phyloP scores from a whole-genome alignment of 1,140 invertebrate genomes.

The Trichomalopsis sarcophagae region DNA sequence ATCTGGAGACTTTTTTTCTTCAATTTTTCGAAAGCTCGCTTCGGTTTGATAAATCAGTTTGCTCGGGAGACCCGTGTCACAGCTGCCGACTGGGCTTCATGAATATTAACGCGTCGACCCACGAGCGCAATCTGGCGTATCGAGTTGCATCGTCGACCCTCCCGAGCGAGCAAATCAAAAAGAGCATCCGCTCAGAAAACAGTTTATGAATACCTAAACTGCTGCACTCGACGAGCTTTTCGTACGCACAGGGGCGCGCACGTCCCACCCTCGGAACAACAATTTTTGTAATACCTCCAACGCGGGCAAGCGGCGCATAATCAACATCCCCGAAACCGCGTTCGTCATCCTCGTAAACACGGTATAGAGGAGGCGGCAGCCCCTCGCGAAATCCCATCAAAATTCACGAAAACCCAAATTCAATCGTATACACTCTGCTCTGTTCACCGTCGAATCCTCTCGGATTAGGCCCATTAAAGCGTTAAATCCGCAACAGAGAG shows the following conservation, averaged over 20 bases:
- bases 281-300: not conserved
- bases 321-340: not conserved
- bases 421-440: not conserved
- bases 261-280: no score
- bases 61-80: no score
- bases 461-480: conserved; percentile 44
- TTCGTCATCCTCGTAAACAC: not conserved
- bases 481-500: conserved; percentile 35
- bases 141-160: no score
- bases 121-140: no score
- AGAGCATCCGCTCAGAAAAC: conserved; percentile 20
- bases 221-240: no score
- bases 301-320: not conserved
- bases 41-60: no score
- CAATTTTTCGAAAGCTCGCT: not conserved
- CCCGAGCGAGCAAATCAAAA: not conserved
- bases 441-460: not conserved
- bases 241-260: no score
- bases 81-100: no score
- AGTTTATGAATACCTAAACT: no score
- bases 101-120: no score
- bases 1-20: not conserved
- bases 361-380: not conserved
- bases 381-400: not conserved
- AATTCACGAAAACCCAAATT: conserved; percentile 15